Base-by-base conservation (phyloP, 2,888 invertebrate species). In the Mechanitis messenoides region DNA sequence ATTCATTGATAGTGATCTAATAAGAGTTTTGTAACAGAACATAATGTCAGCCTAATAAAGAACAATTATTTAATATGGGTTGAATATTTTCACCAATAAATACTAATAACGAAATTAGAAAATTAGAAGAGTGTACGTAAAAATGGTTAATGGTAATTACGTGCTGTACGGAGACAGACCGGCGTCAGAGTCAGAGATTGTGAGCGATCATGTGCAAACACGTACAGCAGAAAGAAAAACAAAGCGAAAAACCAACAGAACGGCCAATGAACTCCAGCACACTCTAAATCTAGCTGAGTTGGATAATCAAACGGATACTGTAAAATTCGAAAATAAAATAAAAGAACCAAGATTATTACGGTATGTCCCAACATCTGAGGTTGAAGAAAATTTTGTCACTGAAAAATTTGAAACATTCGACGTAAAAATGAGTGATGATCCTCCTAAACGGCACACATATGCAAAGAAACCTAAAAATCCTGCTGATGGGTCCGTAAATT, bases 111-210 rank as follows among this genome's bases (percentile, higher is more conserved):
- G 31, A 50, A 33, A 11, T 1, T 28, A 35, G 28, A 42, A 3
- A 11, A 38, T 53, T 56, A 45, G 47, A 55, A 33, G 33, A n/a
- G 9, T 20, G n/a, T 65, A 55, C 62, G 31, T 42, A 68, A 84
- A 80, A 73, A 91, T 91, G 91, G 90, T 91, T 64, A 90, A 90
- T 75, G 88, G 91, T 28, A 90, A 90, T 71, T 91, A 91, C 71
- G 80, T 85, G 38, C 67, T 90, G 53, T 89, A 90, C 70, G 88
- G 87, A 47, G 88, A 89, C 70, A 76, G 83, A 67, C 87, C 90
- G 62, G 76, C 81, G 58, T 87, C 89, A 9, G 89, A 88, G 67
- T 84, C 87, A 2, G 89, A 88, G 72, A 85, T 84, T 59, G 82
- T 88, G 3, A 85, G 86, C 28, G 89, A 88, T 66, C 88, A 89